Conservation (phyloP, 2,888 invertebrate species). For the Rhimphoctona megacephalus region DNA sequence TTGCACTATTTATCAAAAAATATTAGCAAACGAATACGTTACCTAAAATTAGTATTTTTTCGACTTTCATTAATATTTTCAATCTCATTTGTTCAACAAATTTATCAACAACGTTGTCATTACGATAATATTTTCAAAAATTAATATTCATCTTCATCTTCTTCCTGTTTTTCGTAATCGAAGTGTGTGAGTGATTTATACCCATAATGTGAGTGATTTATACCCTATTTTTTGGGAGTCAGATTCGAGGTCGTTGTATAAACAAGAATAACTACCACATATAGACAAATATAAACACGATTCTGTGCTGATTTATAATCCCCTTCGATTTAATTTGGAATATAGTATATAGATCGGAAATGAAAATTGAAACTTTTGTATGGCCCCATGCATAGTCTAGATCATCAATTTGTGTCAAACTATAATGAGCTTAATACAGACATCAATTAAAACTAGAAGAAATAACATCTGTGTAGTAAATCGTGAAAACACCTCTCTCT, state of each 20-base stretch:
- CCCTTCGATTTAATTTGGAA: constrained; percentile 34
- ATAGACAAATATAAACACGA: not conserved
- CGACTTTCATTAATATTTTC: not conserved
- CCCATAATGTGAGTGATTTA: not conserved
- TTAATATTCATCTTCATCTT: not conserved
- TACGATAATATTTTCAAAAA: not conserved
- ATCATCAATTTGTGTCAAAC: constrained; percentile 34
- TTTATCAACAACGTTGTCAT: not conserved
- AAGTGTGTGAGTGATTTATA: not conserved
- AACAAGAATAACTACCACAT: not conserved
- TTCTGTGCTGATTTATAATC: constrained; percentile 50
- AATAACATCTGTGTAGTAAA: constrained; percentile 40
- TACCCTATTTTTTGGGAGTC: not conserved
- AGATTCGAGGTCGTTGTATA: not conserved
- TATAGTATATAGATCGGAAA: not conserved
- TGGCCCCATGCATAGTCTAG: constrained; percentile 9
- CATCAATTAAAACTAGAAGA: constrained; percentile 42
- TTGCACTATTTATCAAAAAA: not conserved
- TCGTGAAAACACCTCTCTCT: constrained; percentile 1
- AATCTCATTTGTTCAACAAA: not conserved
- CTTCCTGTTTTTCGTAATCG: not conserved
- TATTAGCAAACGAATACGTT: not conserved
- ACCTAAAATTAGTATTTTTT: not conserved
- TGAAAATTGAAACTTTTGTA: not conserved
- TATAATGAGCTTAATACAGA: constrained; percentile 29